Conservation (phyloP, 1,140 invertebrate genomes). For the Drosophila repleta region DNA sequence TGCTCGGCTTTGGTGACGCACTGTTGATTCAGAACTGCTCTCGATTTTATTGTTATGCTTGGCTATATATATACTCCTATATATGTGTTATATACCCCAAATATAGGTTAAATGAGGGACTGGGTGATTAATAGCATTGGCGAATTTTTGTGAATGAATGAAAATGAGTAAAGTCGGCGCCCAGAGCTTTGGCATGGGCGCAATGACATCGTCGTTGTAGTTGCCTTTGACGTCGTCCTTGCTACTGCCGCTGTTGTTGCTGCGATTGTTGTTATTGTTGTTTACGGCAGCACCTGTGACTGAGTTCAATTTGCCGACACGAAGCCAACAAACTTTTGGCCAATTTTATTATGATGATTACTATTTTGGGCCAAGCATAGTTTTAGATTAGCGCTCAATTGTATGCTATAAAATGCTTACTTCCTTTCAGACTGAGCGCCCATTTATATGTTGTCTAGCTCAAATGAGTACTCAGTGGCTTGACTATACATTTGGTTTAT, state of each 20-base stretch:
- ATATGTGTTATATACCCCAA: not conserved
- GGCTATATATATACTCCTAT: conserved; percentile 18
- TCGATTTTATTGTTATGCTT: conserved; percentile 71
- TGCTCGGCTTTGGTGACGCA: conserved; percentile 60
- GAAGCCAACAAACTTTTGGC: conserved; percentile 28
- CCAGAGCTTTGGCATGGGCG: conserved; percentile 47
- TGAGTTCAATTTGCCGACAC: conserved; percentile 21
- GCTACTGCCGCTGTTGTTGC: not conserved
- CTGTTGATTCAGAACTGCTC: conserved; percentile 71
- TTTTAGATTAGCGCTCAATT: conserved; percentile 53
- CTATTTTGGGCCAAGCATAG: conserved; percentile 33
- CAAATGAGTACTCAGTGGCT: conserved; percentile 43
- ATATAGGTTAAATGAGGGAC: not conserved
- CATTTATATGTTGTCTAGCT: conserved; percentile 38
- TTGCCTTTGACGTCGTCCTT: conserved; percentile 7
- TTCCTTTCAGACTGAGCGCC: conserved; percentile 1
- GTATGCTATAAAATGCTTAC: conserved; percentile 60
- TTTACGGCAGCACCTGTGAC: conserved; percentile 55
- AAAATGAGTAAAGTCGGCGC: conserved; percentile 48
- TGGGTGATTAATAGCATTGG: conserved; percentile 67
- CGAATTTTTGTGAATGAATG: conserved; percentile 74
- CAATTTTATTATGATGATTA: conserved; percentile 64
- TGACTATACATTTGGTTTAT: conserved; percentile 29
- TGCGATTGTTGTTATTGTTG: not conserved
- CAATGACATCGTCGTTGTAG: conserved; percentile 56